A percentile compares a stretch with the other conserved stretches of the same genome.
These are phyloP conservation scores for Solea solea DNA, from an alignment of 2,113 vertebrate species.

Conservation along the genomic window DNA sequence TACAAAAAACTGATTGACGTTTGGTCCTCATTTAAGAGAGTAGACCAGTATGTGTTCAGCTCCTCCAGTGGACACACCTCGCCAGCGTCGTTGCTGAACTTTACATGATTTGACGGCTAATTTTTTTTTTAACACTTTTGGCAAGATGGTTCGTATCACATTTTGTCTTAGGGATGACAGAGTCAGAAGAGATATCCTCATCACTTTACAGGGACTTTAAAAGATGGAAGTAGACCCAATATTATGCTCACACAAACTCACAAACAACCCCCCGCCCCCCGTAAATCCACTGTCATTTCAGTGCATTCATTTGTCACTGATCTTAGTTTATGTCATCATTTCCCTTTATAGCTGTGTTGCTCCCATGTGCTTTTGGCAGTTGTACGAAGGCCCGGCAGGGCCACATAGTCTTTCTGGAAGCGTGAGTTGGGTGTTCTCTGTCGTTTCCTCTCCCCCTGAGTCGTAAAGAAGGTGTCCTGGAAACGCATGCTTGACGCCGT, in stretches of 20 bases:
- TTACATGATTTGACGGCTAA: too few species aligned
- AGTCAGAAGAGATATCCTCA: too few species aligned
- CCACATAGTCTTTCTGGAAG: conserved; percentile 94
- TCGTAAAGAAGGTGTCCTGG: conserved; percentile 93
- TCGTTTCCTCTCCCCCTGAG: conserved; percentile 91
- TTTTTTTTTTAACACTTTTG: too few species aligned
- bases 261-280: conserved; percentile 5
- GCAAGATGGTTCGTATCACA: too few species aligned
- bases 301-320: conserved; percentile 68
- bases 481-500: conserved; percentile 97
- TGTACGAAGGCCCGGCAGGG: conserved; percentile 88
- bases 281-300: conserved; percentile 48
- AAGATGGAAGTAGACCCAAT: conserved; percentile 39
- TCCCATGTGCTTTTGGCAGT: conserved; percentile 81
- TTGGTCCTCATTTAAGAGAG: too few species aligned
- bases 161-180: too few species aligned
- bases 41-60: too few species aligned
- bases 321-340: conserved; percentile 69
- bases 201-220: not conserved
- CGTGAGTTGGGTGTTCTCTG: conserved; percentile 91
- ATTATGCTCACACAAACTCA: conserved; percentile 4
- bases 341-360: conserved; percentile 85
- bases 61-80: too few species aligned
- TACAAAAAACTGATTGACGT: too few species aligned
- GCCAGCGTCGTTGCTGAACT: too few species aligned